Conservation (phyloP, 2,888 invertebrate species). For the Xylocampa areola region DNA sequence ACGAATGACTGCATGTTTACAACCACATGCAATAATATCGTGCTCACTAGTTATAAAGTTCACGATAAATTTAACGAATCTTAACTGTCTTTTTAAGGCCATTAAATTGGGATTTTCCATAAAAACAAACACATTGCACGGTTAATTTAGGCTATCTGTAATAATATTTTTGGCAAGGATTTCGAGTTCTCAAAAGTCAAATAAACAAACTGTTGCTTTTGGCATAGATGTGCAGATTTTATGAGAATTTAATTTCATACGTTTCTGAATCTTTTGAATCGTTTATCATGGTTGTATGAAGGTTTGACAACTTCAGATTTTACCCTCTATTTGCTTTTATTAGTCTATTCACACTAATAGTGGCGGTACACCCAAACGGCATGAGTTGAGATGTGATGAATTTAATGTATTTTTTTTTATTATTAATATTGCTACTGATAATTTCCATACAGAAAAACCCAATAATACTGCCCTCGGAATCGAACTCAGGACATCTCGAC, state of each 20-base stretch:
- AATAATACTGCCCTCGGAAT: no score
- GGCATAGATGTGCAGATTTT: constrained; percentile 13
- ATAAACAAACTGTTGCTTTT: constrained; percentile 23
- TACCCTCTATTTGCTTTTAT: no score
- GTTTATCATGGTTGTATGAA: no score
- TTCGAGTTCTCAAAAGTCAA: constrained; percentile 7
- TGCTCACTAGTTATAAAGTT: neutral
- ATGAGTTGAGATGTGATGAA: no score
- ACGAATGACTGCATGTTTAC: no score
- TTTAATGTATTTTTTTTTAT: no score
- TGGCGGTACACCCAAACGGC: no score
- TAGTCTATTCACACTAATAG: no score
- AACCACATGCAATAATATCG: constrained; percentile 8
- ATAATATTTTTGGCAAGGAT: constrained; percentile 24
- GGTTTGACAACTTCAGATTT: no score
- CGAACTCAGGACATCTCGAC: no score
- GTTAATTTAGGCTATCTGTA: constrained; percentile 4
- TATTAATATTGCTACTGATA: no score
- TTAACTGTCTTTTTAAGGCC: neutral
- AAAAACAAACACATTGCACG: constrained; percentile 6
- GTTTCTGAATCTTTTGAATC: neutral
- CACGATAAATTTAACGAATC: constrained; percentile 2
- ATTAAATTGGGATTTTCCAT: constrained; percentile 14
- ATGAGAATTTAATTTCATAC: neutral
- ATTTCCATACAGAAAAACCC: no score